A percentile compares a stretch with the other conserved stretches of the same genome.
These are phyloP conservation scores for Semotilus atromaculatus DNA, from an alignment of 2,797 vertebrate species.

Conservation along the genomic window DNA sequence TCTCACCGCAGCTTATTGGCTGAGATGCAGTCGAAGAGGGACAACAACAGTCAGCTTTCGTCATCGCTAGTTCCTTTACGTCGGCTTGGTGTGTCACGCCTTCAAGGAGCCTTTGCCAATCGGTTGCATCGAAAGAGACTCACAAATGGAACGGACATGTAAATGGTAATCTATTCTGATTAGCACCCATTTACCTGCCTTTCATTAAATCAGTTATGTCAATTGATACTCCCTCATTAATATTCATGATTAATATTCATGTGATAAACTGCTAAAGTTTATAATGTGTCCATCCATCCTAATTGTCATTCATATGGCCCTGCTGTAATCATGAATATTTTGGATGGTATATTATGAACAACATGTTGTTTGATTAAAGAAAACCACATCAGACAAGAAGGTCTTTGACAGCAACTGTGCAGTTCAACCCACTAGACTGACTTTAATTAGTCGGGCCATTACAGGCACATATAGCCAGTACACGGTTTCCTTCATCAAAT, in stretches of 20 bases:
- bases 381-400: slow-evolving; percentile 13
- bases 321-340: slow-evolving; percentile 2
- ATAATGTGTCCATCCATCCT: neutral
- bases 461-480: neutral
- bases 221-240: neutral
- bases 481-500: slow-evolving; percentile 45
- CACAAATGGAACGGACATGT: neutral
- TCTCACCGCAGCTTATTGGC: neutral
- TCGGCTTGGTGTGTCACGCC: neutral
- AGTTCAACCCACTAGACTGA: neutral
- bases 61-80: neutral
- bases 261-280: neutral
- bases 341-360: neutral
- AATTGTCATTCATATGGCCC: neutral
- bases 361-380: slow-evolving; percentile 23
- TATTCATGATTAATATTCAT: neutral
- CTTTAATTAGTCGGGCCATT: slow-evolving; percentile 51
- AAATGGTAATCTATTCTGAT: neutral
- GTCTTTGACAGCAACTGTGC: slow-evolving; percentile 4
- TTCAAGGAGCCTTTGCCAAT: neutral
- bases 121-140: neutral
- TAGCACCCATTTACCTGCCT: neutral
- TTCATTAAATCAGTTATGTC: neutral
- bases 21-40: neutral
- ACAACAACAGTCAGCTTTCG: neutral